Evolutionary conservation across 2,888 invertebrate genomes (phyloP).

Genomic region (Caenorhabditis uteleia): DNA sequence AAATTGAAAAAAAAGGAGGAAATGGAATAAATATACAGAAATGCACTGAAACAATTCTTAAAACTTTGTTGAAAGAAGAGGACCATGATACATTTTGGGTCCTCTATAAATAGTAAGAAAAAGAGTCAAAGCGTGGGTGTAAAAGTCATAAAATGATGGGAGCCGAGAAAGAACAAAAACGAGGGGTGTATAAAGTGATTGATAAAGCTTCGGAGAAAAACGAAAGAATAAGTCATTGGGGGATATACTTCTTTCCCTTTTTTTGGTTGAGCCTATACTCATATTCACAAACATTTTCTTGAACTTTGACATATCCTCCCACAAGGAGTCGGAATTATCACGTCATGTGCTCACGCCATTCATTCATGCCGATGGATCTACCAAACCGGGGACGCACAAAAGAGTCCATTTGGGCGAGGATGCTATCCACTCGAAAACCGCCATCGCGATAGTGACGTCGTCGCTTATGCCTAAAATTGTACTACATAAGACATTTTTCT

Average conservation of each 20-base stretch:
- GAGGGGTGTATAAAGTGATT: constrained; percentile 37
- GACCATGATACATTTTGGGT: no score
- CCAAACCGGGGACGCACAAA: constrained; percentile 51
- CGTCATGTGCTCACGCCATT: constrained; percentile 23
- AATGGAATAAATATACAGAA: no score
- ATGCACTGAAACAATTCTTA: no score
- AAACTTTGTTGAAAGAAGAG: no score
- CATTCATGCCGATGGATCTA: constrained; percentile 18
- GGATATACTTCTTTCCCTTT: no score
- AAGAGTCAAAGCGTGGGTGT: no score
- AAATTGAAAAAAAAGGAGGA: no score
- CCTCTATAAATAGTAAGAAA: no score
- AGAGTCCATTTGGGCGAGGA: constrained; percentile 51
- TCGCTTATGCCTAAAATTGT: constrained; percentile 40
- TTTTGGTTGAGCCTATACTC: constrained; percentile 26
- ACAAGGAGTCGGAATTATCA: constrained; percentile 23
- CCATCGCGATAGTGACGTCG: constrained; percentile 47
- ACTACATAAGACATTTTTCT: no score
- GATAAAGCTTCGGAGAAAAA: constrained; percentile 32
- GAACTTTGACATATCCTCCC: no score
- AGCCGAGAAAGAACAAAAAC: constrained; percentile 6
- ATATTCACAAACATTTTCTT: constrained; percentile 38
- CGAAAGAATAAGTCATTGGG: constrained; percentile 36
- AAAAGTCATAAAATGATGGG: constrained; percentile 25
- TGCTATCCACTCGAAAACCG: constrained; percentile 41